phyloP scores from a whole-genome alignment of 2,113 vertebrate genomes.

The Empidonax traillii region DNA sequence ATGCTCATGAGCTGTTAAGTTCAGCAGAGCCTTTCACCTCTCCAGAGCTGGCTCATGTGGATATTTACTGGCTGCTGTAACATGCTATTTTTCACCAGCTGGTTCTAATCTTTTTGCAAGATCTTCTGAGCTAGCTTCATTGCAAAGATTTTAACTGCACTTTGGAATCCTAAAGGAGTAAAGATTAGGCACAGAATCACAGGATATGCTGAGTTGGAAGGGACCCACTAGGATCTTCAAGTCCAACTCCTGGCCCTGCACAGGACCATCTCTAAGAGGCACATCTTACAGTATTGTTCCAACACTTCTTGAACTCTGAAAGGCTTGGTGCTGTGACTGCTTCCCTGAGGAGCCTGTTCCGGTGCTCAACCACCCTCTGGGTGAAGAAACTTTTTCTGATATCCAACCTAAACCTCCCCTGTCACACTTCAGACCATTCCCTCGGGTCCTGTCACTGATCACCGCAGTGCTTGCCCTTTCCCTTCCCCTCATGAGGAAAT shows the following conservation, averaged over 20 bases:
- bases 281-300: not conserved
- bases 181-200: not conserved
- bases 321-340: not conserved
- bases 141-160: not conserved
- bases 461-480: not conserved
- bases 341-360: not conserved
- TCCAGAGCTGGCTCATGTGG: not conserved
- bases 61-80: not conserved
- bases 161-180: not conserved
- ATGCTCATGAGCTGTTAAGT: not conserved
- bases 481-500: not conserved
- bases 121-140: not conserved
- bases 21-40: not conserved
- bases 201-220: not conserved
- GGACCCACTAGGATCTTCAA: not conserved
- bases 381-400: not conserved
- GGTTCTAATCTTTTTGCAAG: not conserved
- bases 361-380: not conserved
- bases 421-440: not conserved
- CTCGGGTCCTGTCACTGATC: not conserved
- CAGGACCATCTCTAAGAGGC: not conserved
- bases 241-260: not conserved
- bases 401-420: not conserved
- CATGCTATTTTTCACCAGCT: not conserved
- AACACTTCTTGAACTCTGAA: not conserved